Evolutionary conservation across 2,797 vertebrate genomes (phyloP).

Genomic region (Arvicola amphibius): DNA sequence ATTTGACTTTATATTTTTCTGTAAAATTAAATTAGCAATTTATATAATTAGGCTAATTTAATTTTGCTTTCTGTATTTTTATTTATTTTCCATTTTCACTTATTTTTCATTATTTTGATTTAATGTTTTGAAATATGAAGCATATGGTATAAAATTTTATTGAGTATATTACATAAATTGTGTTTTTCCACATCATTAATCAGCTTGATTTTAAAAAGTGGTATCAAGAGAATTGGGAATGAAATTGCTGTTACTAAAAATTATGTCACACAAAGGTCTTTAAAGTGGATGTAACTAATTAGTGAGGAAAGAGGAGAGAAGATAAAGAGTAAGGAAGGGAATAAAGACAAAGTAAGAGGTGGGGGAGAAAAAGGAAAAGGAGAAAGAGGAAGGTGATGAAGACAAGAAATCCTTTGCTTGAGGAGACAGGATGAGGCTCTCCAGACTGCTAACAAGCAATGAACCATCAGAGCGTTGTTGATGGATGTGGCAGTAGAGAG

Average conservation of each 20-base stretch:
- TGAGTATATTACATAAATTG: background rate
- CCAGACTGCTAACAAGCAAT: background rate
- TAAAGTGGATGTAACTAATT: background rate
- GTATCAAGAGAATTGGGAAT: background rate
- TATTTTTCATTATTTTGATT: background rate
- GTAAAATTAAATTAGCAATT: background rate
- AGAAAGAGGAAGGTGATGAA: background rate
- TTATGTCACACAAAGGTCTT: background rate
- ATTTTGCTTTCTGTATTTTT: background rate
- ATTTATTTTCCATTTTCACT: background rate
- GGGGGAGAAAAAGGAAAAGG: background rate
- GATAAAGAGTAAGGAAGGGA: fast-evolving
- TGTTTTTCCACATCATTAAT: background rate
- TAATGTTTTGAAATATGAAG: background rate
- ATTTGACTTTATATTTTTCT: background rate
- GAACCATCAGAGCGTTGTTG: background rate
- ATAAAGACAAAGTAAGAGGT: no score
- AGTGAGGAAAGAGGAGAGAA: background rate
- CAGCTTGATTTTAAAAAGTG: background rate
- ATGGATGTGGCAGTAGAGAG: no score
- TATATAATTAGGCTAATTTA: background rate
- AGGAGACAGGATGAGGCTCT: background rate
- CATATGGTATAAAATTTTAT: background rate
- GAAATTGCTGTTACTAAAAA: background rate
- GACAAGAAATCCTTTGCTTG: background rate